Conservation (phyloP, 2,113 vertebrate genomes). For the Thunnus thynnus region DNA sequence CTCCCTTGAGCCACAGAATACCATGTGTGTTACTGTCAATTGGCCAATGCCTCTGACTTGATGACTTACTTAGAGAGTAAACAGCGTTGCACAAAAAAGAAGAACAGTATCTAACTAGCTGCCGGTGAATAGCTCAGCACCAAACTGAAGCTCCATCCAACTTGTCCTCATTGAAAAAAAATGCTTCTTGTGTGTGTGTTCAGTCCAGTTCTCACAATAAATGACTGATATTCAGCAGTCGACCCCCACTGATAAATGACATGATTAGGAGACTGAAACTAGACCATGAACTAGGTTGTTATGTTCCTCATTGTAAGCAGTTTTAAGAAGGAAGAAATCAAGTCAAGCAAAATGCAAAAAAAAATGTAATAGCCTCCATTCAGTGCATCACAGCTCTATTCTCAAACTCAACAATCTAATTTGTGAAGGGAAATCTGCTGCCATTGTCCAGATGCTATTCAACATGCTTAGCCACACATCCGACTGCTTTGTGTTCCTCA, state of each 20-base stretch:
- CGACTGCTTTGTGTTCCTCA: slow-evolving; percentile 4
- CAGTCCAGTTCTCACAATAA: background rate
- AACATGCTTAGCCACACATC: slow-evolving; percentile 17
- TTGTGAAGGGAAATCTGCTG: slow-evolving; percentile 15
- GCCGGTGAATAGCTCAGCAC: background rate
- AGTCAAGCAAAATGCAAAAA: background rate
- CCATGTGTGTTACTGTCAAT: slow-evolving; percentile 14
- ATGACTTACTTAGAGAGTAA: background rate
- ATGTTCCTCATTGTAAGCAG: background rate
- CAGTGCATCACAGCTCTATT: slow-evolving; percentile 7
- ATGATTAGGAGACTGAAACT: background rate
- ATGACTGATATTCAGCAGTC: background rate
- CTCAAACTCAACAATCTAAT: slow-evolving; percentile 4
- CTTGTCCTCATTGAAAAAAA: background rate
- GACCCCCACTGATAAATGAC: background rate
- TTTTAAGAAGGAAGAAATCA: slow-evolving; percentile 5
- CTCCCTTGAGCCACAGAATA: slow-evolving; percentile 11
- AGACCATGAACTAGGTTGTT: background rate
- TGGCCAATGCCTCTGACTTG: background rate
- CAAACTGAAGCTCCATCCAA: slow-evolving; percentile 11
- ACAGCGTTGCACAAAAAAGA: background rate
- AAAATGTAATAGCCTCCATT: slow-evolving; percentile 2
- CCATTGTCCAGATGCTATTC: slow-evolving; percentile 19
- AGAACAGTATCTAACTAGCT: background rate
- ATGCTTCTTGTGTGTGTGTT: background rate